These are phyloP conservation scores for Netelia virgata DNA, from an alignment of 2,888 invertebrate species.

Conservation along the genomic window DNA sequence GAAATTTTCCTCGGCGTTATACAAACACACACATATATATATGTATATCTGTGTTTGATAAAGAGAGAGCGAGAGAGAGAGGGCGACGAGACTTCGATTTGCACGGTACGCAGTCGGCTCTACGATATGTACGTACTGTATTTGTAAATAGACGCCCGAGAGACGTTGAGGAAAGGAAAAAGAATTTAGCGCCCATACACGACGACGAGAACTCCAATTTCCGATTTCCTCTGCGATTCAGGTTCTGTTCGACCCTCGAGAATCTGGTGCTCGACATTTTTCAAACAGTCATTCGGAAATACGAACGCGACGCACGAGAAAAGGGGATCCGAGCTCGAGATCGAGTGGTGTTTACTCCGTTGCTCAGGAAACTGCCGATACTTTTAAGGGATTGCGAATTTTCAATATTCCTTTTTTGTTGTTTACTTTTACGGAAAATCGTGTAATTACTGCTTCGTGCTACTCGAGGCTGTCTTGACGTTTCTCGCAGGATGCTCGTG, in stretches of 20 bases:
- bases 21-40: conserved; percentile 4
- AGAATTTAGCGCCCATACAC: neutral
- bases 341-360: conserved; percentile 54
- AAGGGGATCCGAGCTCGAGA: conserved; percentile 6
- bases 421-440: neutral
- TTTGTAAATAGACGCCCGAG: conserved; percentile 25
- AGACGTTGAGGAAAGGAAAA: conserved; percentile 15
- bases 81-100: neutral
- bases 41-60: too few species aligned
- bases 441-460: neutral
- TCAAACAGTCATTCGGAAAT: conserved; percentile 32
- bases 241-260: conserved; percentile 21
- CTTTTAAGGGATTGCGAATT: conserved; percentile 12
- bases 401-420: conserved; percentile 40
- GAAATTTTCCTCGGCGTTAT: neutral
- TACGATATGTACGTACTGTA: conserved; percentile 22
- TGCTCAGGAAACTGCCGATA: conserved; percentile 13
- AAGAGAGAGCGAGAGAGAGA: too few species aligned
- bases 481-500: too few species aligned
- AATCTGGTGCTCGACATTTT: conserved; percentile 38
- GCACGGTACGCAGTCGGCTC: neutral
- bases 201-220: conserved; percentile 47
- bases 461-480: too few species aligned
- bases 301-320: conserved; percentile 10
- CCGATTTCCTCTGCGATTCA: conserved; percentile 37